Evolutionary conservation across 2,888 invertebrate genomes (phyloP).

Genomic region (Spicauda simplicius): DNA sequence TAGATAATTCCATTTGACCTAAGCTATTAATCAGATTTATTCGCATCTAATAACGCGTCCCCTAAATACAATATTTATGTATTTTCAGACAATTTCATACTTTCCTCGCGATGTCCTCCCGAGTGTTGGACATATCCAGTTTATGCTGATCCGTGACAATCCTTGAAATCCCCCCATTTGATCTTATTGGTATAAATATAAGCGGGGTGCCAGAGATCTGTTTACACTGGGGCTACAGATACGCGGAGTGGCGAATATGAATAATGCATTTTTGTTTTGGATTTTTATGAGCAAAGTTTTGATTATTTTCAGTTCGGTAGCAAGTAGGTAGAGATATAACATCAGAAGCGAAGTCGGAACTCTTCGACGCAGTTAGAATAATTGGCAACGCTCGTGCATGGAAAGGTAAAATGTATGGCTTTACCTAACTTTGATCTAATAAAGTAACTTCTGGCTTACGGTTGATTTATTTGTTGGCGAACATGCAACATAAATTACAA

Average conservation of each 20-base stretch:
- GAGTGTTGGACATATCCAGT: constrained; percentile 62
- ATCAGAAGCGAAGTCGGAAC: constrained; percentile 56
- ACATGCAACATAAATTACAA: constrained; percentile 38
- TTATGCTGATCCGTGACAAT: constrained; percentile 58
- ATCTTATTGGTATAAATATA: constrained; percentile 52
- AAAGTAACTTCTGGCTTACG: constrained; percentile 63
- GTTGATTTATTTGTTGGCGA: constrained; percentile 47
- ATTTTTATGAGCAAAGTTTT: constrained; percentile 85
- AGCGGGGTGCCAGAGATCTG: constrained; percentile 52
- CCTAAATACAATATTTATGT: constrained; percentile 83
- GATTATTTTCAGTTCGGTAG: constrained; percentile 83
- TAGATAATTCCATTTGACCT: constrained; percentile 6
- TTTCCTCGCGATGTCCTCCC: constrained; percentile 74
- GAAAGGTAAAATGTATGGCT: constrained; percentile 54
- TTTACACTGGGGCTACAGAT: constrained; percentile 58
- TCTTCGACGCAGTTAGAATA: constrained; percentile 66
- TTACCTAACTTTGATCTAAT: constrained; percentile 56
- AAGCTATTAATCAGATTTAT: constrained; percentile 50
- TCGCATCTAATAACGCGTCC: constrained; percentile 57
- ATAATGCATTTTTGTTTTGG: constrained; percentile 85
- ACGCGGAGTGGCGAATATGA: constrained; percentile 78
- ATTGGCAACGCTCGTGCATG: constrained; percentile 61
- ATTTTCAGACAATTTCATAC: constrained; percentile 81
- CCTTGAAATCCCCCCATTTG: constrained; percentile 47
- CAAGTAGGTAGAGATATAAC: constrained; percentile 69